phyloP scores from a whole-genome alignment of 2,797 vertebrate genomes.

The Chaenodraco wilsoni region DNA sequence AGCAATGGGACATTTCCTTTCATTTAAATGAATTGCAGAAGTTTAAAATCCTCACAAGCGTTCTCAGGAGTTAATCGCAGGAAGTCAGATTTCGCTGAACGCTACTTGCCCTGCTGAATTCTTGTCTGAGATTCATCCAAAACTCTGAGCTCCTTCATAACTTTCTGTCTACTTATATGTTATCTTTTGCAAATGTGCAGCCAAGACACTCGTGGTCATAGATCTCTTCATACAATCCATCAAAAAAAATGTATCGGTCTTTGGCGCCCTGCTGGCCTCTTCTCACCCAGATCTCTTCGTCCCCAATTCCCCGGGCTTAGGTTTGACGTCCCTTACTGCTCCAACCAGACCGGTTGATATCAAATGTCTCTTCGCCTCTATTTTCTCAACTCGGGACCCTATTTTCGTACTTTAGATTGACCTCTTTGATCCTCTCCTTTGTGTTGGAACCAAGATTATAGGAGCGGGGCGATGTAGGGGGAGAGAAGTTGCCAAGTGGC shows the following conservation, averaged over 20 bases:
- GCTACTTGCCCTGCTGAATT: constrained; percentile 13
- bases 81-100: constrained; percentile 27
- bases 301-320: constrained; percentile 79
- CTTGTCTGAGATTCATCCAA: constrained; percentile 34
- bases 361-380: constrained; percentile 41
- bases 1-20: not conserved
- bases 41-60: constrained; percentile 2
- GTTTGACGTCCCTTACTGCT: constrained; percentile 56
- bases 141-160: constrained; percentile 58
- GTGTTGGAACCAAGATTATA: constrained; percentile 76
- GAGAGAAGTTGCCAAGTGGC: constrained; percentile 76
- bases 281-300: constrained; percentile 75
- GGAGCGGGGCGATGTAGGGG: constrained; percentile 61
- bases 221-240: constrained; percentile 68
- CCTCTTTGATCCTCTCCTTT: constrained; percentile 81
- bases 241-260: constrained; percentile 68
- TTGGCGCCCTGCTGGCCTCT: constrained; percentile 70
- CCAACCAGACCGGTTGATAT: constrained; percentile 64
- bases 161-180: constrained; percentile 70
- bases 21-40: not conserved
- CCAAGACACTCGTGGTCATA: constrained; percentile 68
- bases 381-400: constrained; percentile 74
- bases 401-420: constrained; percentile 83
- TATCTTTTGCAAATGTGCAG: constrained; percentile 57
- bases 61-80: constrained; percentile 4